phyloP scores from a whole-genome alignment of 2,113 vertebrate genomes.

The Sinocyclocheilus maitianheensis region DNA sequence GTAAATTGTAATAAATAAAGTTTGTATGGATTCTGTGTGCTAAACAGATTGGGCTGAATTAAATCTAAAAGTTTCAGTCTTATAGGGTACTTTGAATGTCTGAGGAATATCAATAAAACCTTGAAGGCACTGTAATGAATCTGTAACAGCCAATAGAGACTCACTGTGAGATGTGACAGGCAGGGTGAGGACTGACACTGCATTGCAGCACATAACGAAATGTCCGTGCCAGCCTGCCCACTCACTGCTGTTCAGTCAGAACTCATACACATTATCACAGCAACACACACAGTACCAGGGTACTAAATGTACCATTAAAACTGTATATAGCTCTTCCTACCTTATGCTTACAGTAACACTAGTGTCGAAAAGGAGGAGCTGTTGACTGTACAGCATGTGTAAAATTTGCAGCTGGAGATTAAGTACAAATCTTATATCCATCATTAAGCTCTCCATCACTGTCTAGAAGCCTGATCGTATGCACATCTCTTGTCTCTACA shows the following conservation, averaged over 20 bases:
- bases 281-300: neutral
- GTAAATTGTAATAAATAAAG: neutral
- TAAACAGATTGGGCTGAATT: neutral
- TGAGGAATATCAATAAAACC: neutral
- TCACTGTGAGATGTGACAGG: slow-evolving; percentile 15
- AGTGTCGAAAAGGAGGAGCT: slow-evolving; percentile 16
- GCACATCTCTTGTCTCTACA: neutral
- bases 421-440: neutral
- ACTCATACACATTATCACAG: slow-evolving; percentile 1
- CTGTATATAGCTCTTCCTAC: neutral
- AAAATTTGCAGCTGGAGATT: slow-evolving; percentile 9
- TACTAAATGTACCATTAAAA: neutral
- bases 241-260: slow-evolving; percentile 38
- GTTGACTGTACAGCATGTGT: neutral
- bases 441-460: neutral
- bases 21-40: neutral
- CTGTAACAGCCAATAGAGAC: slow-evolving; percentile 8
- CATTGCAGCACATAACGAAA: slow-evolving; percentile 51
- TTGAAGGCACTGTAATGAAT: slow-evolving; percentile 12
- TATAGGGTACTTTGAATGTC: neutral
- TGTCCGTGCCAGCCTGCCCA: neutral
- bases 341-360: slow-evolving; percentile 18
- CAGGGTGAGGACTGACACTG: slow-evolving; percentile 48
- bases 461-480: neutral
- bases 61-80: neutral